Percentiles rank a stretch among this genome's conserved stretches.
Evolutionary conservation across 2,113 vertebrate genomes (phyloP).

Genomic region (Tichodroma muraria): DNA sequence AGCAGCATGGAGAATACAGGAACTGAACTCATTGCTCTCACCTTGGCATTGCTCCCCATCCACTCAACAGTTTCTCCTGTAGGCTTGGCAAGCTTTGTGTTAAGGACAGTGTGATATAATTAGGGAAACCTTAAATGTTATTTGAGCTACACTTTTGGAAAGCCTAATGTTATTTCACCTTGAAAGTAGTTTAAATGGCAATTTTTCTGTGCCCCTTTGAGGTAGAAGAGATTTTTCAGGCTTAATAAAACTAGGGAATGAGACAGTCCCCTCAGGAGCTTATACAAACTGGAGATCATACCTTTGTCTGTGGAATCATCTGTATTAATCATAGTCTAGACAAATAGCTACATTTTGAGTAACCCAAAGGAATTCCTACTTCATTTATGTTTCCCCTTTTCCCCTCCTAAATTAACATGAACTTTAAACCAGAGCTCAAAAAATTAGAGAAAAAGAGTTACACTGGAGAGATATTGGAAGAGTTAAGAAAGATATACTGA

Average conservation of each 20-base stretch:
- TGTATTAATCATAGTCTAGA: neutral
- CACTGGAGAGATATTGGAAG: neutral
- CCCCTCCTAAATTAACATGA: neutral
- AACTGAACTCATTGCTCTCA: conserved; percentile 51
- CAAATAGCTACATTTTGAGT: neutral
- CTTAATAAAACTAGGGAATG: conserved; percentile 11
- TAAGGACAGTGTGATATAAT: neutral
- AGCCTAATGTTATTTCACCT: neutral
- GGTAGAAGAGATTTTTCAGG: conserved; percentile 12
- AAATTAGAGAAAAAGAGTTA: neutral
- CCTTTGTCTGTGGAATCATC: neutral
- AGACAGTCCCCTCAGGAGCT: neutral
- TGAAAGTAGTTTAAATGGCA: conserved; percentile 11
- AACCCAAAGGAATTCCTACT: neutral
- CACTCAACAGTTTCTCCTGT: neutral
- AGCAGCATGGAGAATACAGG: conserved; percentile 78
- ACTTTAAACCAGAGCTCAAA: neutral
- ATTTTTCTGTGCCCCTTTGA: neutral
- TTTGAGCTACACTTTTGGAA: neutral
- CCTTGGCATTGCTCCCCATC: neutral
- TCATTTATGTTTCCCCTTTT: neutral
- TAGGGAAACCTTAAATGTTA: neutral
- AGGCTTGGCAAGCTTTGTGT: conserved; percentile 1
- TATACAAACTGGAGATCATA: neutral
- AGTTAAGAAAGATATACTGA: neutral